Evolutionary conservation across 2,797 vertebrate species (phyloP).

Genomic region (Acrossocheilus fasciatus): DNA sequence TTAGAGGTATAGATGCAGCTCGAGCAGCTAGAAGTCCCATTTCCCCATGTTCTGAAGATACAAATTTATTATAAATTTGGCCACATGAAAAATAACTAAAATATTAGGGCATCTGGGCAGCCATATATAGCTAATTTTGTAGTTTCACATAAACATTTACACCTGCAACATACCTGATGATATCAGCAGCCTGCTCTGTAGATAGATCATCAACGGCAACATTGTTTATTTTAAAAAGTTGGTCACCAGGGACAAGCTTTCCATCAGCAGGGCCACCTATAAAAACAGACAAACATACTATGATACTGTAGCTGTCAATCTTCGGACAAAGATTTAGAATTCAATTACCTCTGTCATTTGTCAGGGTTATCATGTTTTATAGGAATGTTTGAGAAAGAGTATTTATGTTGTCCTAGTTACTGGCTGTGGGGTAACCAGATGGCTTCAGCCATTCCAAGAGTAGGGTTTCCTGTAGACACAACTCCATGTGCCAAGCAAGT

Average conservation of each 20-base stretch:
- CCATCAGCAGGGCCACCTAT: conserved; percentile 60
- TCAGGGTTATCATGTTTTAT: background rate
- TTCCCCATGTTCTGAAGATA: background rate
- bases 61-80: background rate
- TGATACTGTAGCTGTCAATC: conserved; percentile 19
- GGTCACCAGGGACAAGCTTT: conserved; percentile 85
- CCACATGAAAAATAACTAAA: background rate
- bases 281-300: conserved; percentile 50
- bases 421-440: conserved; percentile 45
- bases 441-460: conserved; percentile 28
- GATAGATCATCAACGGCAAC: conserved; percentile 82
- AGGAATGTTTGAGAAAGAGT: background rate
- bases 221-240: conserved; percentile 90
- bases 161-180: conserved; percentile 69
- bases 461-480: conserved; percentile 25
- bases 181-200: conserved; percentile 82
- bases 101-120: background rate
- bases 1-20: background rate
- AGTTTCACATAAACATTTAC: background rate
- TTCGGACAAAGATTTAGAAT: background rate
- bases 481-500: conserved; percentile 27
- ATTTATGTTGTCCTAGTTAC: conserved; percentile 16
- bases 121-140: background rate
- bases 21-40: background rate
- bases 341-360: background rate